Conservation (phyloP, 1,140 invertebrate genomes). For the Caenorhabditis brenneri region DNA sequence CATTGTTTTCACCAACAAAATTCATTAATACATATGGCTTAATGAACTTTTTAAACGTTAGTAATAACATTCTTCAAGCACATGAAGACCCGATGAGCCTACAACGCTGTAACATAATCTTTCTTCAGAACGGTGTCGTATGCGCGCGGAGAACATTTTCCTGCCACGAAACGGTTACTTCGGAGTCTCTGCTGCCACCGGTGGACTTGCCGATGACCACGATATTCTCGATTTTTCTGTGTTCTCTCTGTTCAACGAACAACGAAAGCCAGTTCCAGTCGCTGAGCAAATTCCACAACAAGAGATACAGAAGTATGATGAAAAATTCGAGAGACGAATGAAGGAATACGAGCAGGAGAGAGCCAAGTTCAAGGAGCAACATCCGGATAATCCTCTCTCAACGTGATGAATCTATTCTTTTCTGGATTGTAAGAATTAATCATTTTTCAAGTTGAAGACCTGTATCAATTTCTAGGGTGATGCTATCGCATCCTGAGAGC, state of each 20-base stretch:
- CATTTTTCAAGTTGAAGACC: no score
- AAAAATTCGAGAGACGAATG: slow-evolving; percentile 66
- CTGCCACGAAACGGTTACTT: slow-evolving; percentile 87
- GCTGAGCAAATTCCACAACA: slow-evolving; percentile 61
- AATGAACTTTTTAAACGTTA: no score
- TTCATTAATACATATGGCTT: no score
- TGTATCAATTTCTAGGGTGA: slow-evolving; percentile 80
- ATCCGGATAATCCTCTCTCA: slow-evolving; percentile 84
- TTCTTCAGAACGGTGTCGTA: no score
- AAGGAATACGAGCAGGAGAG: slow-evolving; percentile 66
- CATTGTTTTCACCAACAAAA: no score
- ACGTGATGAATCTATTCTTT: slow-evolving; percentile 95
- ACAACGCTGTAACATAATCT: no score
- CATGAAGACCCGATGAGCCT: no score
- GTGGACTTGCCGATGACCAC: slow-evolving; percentile 77
- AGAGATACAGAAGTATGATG: slow-evolving; percentile 66
- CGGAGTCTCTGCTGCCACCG: slow-evolving; percentile 94
- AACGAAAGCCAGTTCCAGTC: slow-evolving; percentile 50
- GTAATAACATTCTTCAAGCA: no score
- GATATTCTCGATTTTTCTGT: slow-evolving; percentile 67
- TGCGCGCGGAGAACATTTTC: slow-evolving; percentile 85
- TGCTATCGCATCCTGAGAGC: slow-evolving; percentile 96
- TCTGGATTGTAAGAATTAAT: slow-evolving; percentile 96
- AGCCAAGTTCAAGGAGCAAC: slow-evolving; percentile 68
- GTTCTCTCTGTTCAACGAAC: slow-evolving; percentile 64